A percentile compares a stretch with the other conserved stretches of the same genome.
Evolutionary conservation across 2,797 vertebrate genomes (phyloP).

Genomic region (Gymnothorax reevesii): DNA sequence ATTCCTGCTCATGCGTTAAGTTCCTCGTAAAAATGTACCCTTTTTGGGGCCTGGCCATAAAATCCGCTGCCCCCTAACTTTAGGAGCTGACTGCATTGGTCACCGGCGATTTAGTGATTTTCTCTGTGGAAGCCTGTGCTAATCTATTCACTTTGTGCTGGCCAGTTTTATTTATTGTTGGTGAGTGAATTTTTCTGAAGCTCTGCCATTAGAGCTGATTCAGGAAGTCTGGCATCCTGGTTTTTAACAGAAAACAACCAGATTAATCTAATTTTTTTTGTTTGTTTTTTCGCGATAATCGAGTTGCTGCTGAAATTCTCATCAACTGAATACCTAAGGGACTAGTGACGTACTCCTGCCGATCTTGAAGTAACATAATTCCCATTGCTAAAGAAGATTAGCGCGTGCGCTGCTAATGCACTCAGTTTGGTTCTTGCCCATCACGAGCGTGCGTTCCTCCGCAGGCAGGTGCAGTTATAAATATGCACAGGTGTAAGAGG

Average conservation of each 20-base stretch:
- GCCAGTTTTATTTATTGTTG: not conserved
- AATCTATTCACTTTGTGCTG: not conserved
- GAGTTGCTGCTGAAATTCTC: not conserved
- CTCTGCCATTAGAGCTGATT: not conserved
- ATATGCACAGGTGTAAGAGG: slow-evolving; percentile 58
- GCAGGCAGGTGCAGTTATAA: slow-evolving; percentile 48
- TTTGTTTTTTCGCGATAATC: slow-evolving; percentile 19
- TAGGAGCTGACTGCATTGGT: slow-evolving; percentile 7
- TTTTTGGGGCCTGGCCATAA: not conserved
- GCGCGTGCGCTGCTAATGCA: not conserved
- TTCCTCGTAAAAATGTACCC: not conserved
- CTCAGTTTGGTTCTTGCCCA: not conserved
- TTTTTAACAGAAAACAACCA: not conserved
- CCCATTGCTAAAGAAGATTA: not conserved
- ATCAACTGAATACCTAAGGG: slow-evolving; percentile 27
- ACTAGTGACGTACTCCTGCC: slow-evolving; percentile 6
- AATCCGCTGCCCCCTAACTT: not conserved
- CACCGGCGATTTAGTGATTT: not conserved
- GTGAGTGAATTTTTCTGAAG: not conserved
- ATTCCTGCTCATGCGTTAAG: not conserved
- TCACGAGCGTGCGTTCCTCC: slow-evolving; percentile 36
- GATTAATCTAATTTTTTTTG: not conserved
- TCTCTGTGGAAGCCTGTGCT: not conserved
- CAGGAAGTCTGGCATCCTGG: not conserved
- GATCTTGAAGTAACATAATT: slow-evolving; percentile 16